Conservation (phyloP, 2,888 invertebrate genomes). For the Leptinotarsa haldemani region DNA sequence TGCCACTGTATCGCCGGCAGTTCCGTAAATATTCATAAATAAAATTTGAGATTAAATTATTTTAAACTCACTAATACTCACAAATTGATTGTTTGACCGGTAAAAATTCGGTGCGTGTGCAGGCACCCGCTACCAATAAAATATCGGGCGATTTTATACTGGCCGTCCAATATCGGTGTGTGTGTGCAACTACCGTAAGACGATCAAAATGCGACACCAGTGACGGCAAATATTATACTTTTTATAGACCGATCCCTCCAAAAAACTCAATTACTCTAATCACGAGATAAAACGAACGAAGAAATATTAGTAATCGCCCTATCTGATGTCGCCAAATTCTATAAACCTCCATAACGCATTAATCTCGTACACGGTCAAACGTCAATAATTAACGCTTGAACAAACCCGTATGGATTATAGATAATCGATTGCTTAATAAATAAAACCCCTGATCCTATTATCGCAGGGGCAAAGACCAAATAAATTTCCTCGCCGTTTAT, state of each 20-base stretch:
- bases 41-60: too few relatives aligned
- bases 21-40: too few relatives aligned
- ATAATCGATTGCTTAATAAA: slow-evolving; percentile 63
- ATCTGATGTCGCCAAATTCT: background rate
- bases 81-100: too few relatives aligned
- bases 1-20: too few relatives aligned
- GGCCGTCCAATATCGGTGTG: too few relatives aligned
- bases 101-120: too few relatives aligned
- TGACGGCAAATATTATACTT: too few relatives aligned
- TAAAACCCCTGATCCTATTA: slow-evolving; percentile 63
- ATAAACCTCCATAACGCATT: slow-evolving; percentile 19
- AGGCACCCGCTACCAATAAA: too few relatives aligned
- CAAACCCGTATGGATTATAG: slow-evolving; percentile 59
- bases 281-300: background rate
- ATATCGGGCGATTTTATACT: too few relatives aligned
- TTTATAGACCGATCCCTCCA: background rate
- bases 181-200: too few relatives aligned
- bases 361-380: slow-evolving; percentile 49
- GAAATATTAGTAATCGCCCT: background rate
- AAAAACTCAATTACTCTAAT: background rate
- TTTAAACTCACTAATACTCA: too few relatives aligned
- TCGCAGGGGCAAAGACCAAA: slow-evolving; percentile 59
- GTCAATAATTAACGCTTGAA: slow-evolving; percentile 58
- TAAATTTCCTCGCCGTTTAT: slow-evolving; percentile 59
- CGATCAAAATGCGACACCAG: too few relatives aligned